Evolutionary conservation across 2,113 vertebrate species (phyloP), one percentile per base, ranked within the genome.

Genomic region (Aix galericulata): DNA sequence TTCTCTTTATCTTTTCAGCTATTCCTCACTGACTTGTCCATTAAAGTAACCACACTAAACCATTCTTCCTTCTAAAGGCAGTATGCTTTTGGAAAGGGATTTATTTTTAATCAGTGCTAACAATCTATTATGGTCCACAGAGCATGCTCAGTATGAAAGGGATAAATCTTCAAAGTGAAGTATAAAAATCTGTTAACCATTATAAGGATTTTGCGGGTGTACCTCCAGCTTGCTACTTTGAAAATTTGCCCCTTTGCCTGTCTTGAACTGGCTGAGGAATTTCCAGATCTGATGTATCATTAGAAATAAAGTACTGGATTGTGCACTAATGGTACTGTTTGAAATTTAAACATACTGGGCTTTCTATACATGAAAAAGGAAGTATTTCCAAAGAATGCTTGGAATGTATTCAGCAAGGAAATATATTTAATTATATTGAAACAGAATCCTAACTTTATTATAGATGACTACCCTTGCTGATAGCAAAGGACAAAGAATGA

Each of bases 391-490:
- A 97, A 90, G 97, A 97, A 98, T 98, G 97, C 85, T 84, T 98
- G 97, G 96, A 98, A 98, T 97, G 95, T 91, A 97, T 91, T 94
- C 94, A 94, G 89, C 82, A 59, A 97, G 94, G 96, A 97, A 97
- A 94, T 91, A 96, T 88, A 80, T 95, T 96, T 97, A 97, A 97
- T 97, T 97, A 97, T 95, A 93, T 92, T 97, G 97, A 97, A 98
- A 98, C 95, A 93, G 95, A 97, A 98, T 96, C 93, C 96, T 97
- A 97, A 97, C 91, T 83, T 93, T 96, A 94, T 98, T 97, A 98
- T 94, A 87, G 72, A 82, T 38, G 20, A 73, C 91, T 96, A 83
- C 26, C 7, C 93, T 94, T 90, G 67, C 74, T 31, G 44, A 96
- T 84, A 95, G 87, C 71, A 72, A 46, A 74, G 76, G 69, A 94